Conservation (phyloP, 2,797 vertebrate species). For the Philypnodon macrostomus region DNA sequence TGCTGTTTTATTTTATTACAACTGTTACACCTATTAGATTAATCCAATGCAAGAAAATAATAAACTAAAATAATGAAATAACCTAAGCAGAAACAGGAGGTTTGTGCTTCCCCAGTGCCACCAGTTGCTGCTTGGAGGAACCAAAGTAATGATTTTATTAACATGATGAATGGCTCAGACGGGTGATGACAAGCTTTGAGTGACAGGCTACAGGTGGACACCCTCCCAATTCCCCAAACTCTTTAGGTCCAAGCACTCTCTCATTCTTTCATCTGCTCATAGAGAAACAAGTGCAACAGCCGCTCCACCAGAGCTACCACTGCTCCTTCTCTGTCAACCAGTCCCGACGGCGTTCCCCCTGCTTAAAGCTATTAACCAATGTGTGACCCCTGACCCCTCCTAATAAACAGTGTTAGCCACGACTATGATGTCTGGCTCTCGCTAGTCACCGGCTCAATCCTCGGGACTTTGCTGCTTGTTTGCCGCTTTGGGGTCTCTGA, state of each 20-base stretch:
- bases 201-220: slow-evolving; percentile 79
- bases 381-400: slow-evolving; percentile 65
- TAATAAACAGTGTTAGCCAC: slow-evolving; percentile 75
- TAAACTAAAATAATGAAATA: too few species aligned
- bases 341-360: slow-evolving; percentile 38
- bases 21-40: too few species aligned
- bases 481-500: slow-evolving; percentile 58
- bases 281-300: slow-evolving; percentile 68
- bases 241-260: slow-evolving; percentile 39
- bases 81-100: slow-evolving; percentile 38
- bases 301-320: too few species aligned
- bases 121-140: slow-evolving; percentile 65
- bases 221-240: slow-evolving; percentile 46
- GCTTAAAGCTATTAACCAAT: slow-evolving; percentile 63
- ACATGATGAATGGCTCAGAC: slow-evolving; percentile 78
- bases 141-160: slow-evolving; percentile 77
- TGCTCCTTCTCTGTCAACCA: too few species aligned
- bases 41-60: too few species aligned
- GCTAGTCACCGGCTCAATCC: slow-evolving; percentile 65
- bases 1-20: too few species aligned
- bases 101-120: slow-evolving; percentile 54
- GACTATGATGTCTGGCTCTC: slow-evolving; percentile 63
- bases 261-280: slow-evolving; percentile 30
- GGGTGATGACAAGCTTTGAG: slow-evolving; percentile 74
- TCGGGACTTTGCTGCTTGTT: slow-evolving; percentile 70